phyloP scores from a whole-genome alignment of 53 echinoderm and acorn worm genomes.

The Patiria pectinifera region DNA sequence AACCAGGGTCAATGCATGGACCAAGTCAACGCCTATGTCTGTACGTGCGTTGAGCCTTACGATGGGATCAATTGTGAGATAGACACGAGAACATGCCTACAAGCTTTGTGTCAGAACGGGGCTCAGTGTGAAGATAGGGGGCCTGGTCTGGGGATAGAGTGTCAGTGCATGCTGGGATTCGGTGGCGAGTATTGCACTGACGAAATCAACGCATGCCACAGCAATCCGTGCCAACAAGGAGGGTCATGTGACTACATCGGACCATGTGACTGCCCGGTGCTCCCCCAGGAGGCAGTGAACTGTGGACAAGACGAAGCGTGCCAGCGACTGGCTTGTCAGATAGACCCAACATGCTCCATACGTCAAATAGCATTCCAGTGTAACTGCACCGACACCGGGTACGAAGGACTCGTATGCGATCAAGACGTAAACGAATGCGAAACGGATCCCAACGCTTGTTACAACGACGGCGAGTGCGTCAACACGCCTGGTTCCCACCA shows the following conservation, averaged over 20 bases:
- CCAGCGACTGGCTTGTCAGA: slow-evolving; percentile 63
- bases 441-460: slow-evolving; percentile 42
- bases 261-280: slow-evolving; percentile 78
- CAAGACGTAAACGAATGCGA: slow-evolving; percentile 82
- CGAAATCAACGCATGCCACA: slow-evolving; percentile 82
- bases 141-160: slow-evolving; percentile 76
- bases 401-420: slow-evolving; percentile 69
- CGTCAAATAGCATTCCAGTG: slow-evolving; percentile 72
- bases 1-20: slow-evolving; percentile 81
- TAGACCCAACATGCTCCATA: slow-evolving; percentile 59
- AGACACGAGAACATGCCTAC: slow-evolving; percentile 87
- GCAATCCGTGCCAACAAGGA: slow-evolving; percentile 76
- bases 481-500: slow-evolving; percentile 65
- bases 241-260: slow-evolving; percentile 80
- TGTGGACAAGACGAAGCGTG: slow-evolving; percentile 81
- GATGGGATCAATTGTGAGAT: slow-evolving; percentile 77
- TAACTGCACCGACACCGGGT: slow-evolving; percentile 76
- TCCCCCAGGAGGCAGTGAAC: slow-evolving; percentile 61
- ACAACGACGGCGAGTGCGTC: slow-evolving; percentile 65
- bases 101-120: slow-evolving; percentile 76
- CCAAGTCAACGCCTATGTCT: slow-evolving; percentile 70
- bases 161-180: slow-evolving; percentile 78
- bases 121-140: slow-evolving; percentile 72
- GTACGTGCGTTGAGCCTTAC: slow-evolving; percentile 73
- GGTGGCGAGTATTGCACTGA: slow-evolving; percentile 77